These are phyloP conservation scores for Helicoverpa armigera DNA, from an alignment of 1,140 invertebrate species.

Conservation along the genomic window DNA sequence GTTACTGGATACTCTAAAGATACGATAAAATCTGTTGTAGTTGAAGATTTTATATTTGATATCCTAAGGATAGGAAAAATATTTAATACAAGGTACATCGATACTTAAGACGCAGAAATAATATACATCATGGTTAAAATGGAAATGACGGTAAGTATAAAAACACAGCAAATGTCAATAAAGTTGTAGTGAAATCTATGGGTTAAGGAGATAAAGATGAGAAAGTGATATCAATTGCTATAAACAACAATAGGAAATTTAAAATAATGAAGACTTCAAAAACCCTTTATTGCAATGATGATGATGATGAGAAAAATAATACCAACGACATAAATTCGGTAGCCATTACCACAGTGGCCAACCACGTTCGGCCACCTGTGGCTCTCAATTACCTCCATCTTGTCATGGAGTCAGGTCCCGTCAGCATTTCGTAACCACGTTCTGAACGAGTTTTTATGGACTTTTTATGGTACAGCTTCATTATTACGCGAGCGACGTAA, in stretches of 20 bases:
- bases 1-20: background rate
- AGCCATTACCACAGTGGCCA: background rate
- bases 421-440: conserved; percentile 14
- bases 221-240: too few species aligned
- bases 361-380: conserved; percentile 24
- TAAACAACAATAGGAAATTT: too few species aligned
- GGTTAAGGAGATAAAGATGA: too few species aligned
- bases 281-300: too few species aligned
- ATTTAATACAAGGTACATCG: background rate
- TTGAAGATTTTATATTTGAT: background rate
- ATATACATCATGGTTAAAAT: too few species aligned
- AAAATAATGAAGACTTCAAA: too few species aligned
- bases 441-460: background rate
- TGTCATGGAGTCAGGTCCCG: conserved; percentile 21
- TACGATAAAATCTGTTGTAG: background rate
- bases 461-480: conserved; percentile 7
- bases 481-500: background rate
- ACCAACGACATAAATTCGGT: background rate
- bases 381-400: conserved; percentile 2
- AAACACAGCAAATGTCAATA: too few species aligned
- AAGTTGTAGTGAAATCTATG: too few species aligned
- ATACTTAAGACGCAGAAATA: background rate
- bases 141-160: background rate
- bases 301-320: background rate
- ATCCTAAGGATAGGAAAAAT: background rate